These are phyloP conservation scores for Lepisosteus osseus DNA, from an alignment of 2,113 vertebrate species.

Conservation along the genomic window DNA sequence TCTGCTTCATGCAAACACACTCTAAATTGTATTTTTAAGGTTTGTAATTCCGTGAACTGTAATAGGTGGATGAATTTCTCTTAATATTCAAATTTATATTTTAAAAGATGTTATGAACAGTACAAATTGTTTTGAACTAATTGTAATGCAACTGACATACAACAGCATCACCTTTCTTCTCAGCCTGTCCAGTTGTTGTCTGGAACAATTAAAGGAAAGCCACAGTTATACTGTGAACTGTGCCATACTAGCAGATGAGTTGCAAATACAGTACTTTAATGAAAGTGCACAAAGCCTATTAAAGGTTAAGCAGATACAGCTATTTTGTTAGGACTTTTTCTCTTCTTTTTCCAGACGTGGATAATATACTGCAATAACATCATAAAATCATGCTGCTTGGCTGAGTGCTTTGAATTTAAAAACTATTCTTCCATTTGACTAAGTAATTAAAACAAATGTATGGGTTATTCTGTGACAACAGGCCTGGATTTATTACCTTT, in stretches of 20 bases:
- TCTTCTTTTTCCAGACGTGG: conserved; percentile 39
- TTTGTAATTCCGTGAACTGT: conserved; percentile 32
- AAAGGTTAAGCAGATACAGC: conserved; percentile 68
- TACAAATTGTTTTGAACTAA: conserved; percentile 54
- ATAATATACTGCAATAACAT: conserved; percentile 51
- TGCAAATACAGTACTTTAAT: conserved; percentile 65
- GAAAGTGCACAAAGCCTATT: conserved; percentile 55
- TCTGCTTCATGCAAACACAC: conserved; percentile 28
- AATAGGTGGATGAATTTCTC: conserved; percentile 35
- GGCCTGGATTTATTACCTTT: too few relatives aligned
- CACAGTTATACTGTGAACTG: conserved; percentile 55
- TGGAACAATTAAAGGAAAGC: conserved; percentile 64
- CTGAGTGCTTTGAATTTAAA: conserved; percentile 54
- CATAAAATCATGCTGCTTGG: conserved; percentile 53
- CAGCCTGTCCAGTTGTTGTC: conserved; percentile 69
- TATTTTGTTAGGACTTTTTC: conserved; percentile 49
- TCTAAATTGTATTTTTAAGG: conserved; percentile 23
- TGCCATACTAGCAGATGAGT: conserved; percentile 62
- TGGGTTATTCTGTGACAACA: too few relatives aligned
- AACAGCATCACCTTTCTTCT: conserved; percentile 62
- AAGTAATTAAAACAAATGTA: too few relatives aligned
- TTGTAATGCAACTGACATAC: conserved; percentile 59
- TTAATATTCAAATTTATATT: conserved; percentile 42
- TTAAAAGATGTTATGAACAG: conserved; percentile 13
- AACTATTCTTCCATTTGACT: too few relatives aligned